Base-by-base conservation (phyloP, 2,113 vertebrate genomes). In the Sylvietta virens region DNA sequence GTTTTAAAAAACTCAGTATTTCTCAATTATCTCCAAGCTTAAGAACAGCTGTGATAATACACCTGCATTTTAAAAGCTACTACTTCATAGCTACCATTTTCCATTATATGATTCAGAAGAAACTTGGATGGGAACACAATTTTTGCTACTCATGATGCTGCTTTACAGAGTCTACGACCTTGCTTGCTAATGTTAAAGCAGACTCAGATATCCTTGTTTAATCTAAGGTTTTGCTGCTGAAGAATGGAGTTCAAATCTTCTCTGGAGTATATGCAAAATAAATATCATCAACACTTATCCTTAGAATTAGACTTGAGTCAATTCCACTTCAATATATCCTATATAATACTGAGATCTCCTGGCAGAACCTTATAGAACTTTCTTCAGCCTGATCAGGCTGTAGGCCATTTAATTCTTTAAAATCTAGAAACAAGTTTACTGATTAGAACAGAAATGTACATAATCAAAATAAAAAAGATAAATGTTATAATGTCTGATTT, bases 121-220 rank as follows among this genome's bases (percentile, higher is more conserved):
- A 69, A 72, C 9, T 31, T 69, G 26, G 15, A 80, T 26, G 11
- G 8, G 6, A 65, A 61, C 13, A 3, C 9, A 51, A 65, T 8
- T 69, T 91, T 22, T 39, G 21, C 56, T 44, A 60, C 6, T 13
- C 21, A 30, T 3, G 20, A 65, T 17, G 17, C 11, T n/a, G 22
- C 44, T 64, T 72, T 60, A 74, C 6, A 58, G 50, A 45, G 7
- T 44, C 50, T 65, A 28, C 0, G 5, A 31, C 27, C 7, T 9
- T 81, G 64, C 31, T 17, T 44, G 45, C 40, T 69, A 77, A 81
- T 22, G 4, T 42, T 60, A 83, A 80, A 84, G 61, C 23, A 72
- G 6, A 8, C 9, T 31, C 1, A 3, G 35, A 44, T 26, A 37
- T 10, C 10, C 10, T 26, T 30, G 19, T 0, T n/a, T 50, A 78